phyloP scores from a whole-genome alignment of 2,113 vertebrate species.

The Tragulus kanchil region DNA sequence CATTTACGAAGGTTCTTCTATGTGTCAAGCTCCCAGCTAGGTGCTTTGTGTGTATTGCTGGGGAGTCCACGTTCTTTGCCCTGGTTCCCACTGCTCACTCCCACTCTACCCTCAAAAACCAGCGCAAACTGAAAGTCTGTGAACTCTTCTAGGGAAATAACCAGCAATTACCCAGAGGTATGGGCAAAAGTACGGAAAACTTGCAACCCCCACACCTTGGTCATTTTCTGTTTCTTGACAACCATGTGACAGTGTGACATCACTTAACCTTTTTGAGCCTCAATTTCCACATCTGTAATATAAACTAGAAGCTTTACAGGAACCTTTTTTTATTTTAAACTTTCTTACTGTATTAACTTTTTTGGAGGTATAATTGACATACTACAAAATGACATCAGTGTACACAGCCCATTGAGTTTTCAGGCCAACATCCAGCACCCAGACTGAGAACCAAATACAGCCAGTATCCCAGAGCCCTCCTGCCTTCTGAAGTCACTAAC shows the following conservation, averaged over 20 bases:
- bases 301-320: neutral
- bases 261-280: constrained; percentile 1
- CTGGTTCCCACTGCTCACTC: neutral
- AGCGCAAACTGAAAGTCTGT: neutral
- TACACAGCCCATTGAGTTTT: neutral
- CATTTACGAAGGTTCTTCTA: neutral
- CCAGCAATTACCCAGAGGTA: neutral
- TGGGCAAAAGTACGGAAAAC: neutral
- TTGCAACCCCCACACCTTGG: neutral
- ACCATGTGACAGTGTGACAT: neutral
- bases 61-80: neutral
- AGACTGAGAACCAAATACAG: neutral
- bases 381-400: neutral
- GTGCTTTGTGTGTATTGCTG: neutral
- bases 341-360: constrained; percentile 27
- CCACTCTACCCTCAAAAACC: neutral
- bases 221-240: constrained; percentile 47
- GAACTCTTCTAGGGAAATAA: neutral
- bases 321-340: constrained; percentile 24
- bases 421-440: neutral
- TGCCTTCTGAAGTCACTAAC: neutral
- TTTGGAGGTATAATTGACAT: neutral
- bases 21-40: no score
- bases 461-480: no score
- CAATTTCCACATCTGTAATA: constrained; percentile 15